Evolutionary conservation across 2,797 vertebrate genomes (phyloP), one percentile per base, ranked within the genome.

Genomic region (Lagocephalus sceleratus): DNA sequence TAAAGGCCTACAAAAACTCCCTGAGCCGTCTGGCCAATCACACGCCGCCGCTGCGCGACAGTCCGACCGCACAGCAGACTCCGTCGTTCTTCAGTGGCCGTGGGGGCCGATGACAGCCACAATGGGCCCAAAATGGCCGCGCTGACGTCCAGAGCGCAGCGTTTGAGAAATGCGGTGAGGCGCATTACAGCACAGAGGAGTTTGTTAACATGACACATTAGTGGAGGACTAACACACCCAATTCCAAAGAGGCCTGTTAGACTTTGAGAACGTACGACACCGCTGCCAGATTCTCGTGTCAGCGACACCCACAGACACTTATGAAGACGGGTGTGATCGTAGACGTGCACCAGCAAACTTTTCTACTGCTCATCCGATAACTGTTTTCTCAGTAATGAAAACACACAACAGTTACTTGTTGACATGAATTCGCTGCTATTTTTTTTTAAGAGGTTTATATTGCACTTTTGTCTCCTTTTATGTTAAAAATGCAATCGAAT

Each of bases 131-230:
- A 77, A 67, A 55, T 51, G 49, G 55, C 57, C 41, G 60, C 66
- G 53, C 67, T 67, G 23, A 55, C 47, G 48, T 73, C 71, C 41
- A 16, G 60, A 53, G 8, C 8, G 63, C 46, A 3, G 53, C 76
- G 65, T 84, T 73, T 71, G 63, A 71, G 59, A 76, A 78, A 72
- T 1, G 65, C 63, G 26, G 41, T 48, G 41, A 48, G 46, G 68
- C 73, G 73, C 78, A 57, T 73, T 73, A 77, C 81, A 78, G 85
- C 85, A 82, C 66, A 62, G 63, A 57, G 60, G 55, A 78, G 68
- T 83, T n/a, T 51, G 79, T 79, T 78, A 79, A 78, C 66, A 73
- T 88, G 85, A 87, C 85, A 81, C 84, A 84, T 77, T 66, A 75
- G 84, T 84, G 78, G 68, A 60, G 77, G 70, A 71, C 50, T 23